Base-by-base conservation (phyloP, 2,888 invertebrate species). In the Tetranychus truncatus region DNA sequence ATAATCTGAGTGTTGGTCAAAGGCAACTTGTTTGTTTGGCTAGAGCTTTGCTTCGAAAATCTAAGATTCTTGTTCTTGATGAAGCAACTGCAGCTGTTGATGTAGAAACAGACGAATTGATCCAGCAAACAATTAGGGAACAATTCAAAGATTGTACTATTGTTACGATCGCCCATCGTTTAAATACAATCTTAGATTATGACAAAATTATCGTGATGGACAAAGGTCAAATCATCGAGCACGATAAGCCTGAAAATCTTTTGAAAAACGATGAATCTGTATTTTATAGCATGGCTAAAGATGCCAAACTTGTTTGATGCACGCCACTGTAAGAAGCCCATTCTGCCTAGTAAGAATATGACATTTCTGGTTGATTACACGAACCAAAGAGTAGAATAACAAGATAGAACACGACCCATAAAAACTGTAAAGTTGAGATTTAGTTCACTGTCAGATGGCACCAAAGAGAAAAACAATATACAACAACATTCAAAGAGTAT, bases 11-110 rank as follows among this genome's bases (percentile, higher is more conserved):
- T 76, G 89, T 93, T 8, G 95, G 95, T 0, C 94, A 95, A 82
- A 85, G 92, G 11, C 95, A 95, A 82, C 84, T 95, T 74, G 88
- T 95, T 72, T 95, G 94, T 82, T 85, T 95, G 77, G 94, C 93
- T 0, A 86, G 94, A 75, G 94, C 94, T 66, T 89, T 94, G 80
- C 84, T 95, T 24, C 86, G 90, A 45, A 89, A 89, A 78, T 92
- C 92, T 82, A 88, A 87, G 78, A 89, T 95, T 78, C 85, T 95
- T 0, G 66, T 66, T 20, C 34, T 71, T 7, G 71, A 71, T 71
- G 71, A 71, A 71, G 24, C 71, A 1, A 71, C 71, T 20, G 74
- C 74, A 73, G 75, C 84, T 3, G 82, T 84, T 15, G 84, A 84
- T 78, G 78, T 82, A 74, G 81, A 82, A 77, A 84, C 83, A 0